Percentiles rank a stretch among this genome's conserved stretches.
These are phyloP conservation scores for Hyphantria cunea DNA, from an alignment of 1,140 invertebrate genomes.

Conservation along the genomic window DNA sequence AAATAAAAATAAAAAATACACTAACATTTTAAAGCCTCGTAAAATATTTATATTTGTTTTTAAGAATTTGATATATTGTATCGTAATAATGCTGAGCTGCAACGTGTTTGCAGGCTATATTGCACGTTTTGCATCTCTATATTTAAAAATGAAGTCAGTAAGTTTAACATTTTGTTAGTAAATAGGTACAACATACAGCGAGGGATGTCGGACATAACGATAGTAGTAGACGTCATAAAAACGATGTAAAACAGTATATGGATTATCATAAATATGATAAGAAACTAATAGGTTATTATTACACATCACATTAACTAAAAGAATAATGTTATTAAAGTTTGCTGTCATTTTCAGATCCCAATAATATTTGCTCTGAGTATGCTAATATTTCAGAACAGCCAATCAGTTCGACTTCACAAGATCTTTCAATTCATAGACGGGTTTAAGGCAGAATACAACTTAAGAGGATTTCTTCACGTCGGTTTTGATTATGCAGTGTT, in stretches of 20 bases:
- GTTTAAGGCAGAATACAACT: conserved; percentile 55
- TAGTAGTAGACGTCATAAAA: no score
- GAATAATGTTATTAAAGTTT: conserved; percentile 18
- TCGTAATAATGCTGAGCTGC: conserved; percentile 37
- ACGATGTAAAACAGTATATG: no score
- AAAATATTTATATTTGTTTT: conserved; percentile 62
- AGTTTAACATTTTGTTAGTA: neutral
- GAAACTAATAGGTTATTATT: no score
- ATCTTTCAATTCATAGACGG: conserved; percentile 67
- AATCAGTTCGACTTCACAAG: conserved; percentile 57
- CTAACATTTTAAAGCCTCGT: conserved; percentile 63
- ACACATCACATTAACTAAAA: no score
- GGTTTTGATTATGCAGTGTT: conserved; percentile 66
- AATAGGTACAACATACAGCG: no score
- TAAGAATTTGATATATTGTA: conserved; percentile 51
- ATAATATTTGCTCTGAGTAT: conserved; percentile 27
- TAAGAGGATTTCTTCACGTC: conserved; percentile 61
- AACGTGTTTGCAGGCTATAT: conserved; percentile 30
- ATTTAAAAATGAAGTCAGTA: conserved; percentile 17
- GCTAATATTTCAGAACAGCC: conserved; percentile 19
- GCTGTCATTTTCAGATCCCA: conserved; percentile 42
- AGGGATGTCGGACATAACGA: no score
- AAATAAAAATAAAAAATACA: conserved; percentile 33
- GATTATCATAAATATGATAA: no score
- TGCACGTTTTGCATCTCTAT: conserved; percentile 31